phyloP scores from a whole-genome alignment of 2,888 invertebrate genomes.

The Itoplectis maculator region DNA sequence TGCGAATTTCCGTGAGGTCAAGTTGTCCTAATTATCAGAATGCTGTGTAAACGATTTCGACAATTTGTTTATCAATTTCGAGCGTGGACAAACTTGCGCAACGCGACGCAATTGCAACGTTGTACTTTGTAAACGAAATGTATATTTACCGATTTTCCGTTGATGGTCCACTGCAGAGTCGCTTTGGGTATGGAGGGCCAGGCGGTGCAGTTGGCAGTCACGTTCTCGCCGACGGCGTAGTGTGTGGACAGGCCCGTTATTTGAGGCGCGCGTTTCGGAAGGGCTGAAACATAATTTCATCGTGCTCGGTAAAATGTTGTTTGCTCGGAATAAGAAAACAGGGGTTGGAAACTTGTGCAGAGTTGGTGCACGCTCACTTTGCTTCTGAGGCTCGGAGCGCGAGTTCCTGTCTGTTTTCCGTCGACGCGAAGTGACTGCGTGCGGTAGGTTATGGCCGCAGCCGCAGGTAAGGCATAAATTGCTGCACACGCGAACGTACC shows the following conservation, averaged over 20 bases:
- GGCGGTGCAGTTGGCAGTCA: slow-evolving; percentile 85
- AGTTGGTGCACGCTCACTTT: neutral
- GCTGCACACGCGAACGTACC: neutral
- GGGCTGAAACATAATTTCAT: slow-evolving; percentile 79
- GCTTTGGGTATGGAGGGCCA: slow-evolving; percentile 85
- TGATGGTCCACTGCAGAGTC: slow-evolving; percentile 85
- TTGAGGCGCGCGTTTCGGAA: slow-evolving; percentile 84
- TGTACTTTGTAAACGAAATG: neutral
- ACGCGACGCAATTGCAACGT: too few species aligned
- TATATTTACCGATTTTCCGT: slow-evolving; percentile 84
- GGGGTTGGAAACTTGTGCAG: neutral
- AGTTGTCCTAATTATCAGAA: too few species aligned
- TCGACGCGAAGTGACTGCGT: neutral
- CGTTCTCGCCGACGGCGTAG: slow-evolving; percentile 85
- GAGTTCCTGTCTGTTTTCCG: neutral
- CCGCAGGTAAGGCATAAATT: slow-evolving; percentile 13
- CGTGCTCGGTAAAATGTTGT: slow-evolving; percentile 54
- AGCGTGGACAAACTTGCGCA: too few species aligned
- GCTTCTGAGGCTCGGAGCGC: neutral
- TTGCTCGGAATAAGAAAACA: slow-evolving; percentile 60
- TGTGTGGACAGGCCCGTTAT: slow-evolving; percentile 84
- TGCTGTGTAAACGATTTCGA: too few species aligned
- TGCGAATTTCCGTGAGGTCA: too few species aligned
- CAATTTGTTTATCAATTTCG: too few species aligned
- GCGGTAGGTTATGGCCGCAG: neutral